Evolutionary conservation across 30 jellyfish, hydroid and myxozoan genomes (phyloP).

Genomic region (Aurelia sp.): DNA sequence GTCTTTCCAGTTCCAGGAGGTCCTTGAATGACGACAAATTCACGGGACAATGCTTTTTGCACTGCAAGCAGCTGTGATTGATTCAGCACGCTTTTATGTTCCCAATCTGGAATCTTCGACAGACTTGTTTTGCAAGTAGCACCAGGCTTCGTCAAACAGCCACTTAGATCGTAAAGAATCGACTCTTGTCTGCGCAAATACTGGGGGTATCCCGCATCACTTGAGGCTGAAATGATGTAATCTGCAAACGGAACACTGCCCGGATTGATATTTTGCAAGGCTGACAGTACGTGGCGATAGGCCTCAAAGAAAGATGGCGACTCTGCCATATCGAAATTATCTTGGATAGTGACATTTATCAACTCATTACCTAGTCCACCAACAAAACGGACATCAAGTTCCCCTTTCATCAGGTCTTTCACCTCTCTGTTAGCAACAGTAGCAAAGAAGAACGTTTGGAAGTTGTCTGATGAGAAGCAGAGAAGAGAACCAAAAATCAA

Average conservation of each 20-base stretch:
- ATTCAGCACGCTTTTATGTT: not conserved
- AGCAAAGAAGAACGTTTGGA: constrained; percentile 56
- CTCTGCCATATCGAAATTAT: constrained; percentile 62
- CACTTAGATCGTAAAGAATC: constrained; percentile 17
- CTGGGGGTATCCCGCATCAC: constrained; percentile 26
- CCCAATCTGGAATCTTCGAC: not conserved
- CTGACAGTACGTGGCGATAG: constrained; percentile 69
- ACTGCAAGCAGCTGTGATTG: constrained; percentile 59
- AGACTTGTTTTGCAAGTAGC: not conserved
- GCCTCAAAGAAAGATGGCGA: constrained; percentile 81
- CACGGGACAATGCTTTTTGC: constrained; percentile 54
- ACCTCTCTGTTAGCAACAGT: constrained; percentile 69
- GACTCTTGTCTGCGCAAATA: constrained; percentile 14
- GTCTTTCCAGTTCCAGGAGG: constrained; percentile 99
- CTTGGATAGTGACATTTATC: not conserved
- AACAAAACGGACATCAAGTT: constrained; percentile 64
- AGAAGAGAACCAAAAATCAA: constrained; percentile 65
- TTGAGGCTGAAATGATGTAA: constrained; percentile 43
- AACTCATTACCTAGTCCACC: constrained; percentile 20
- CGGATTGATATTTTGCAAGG: constrained; percentile 48
- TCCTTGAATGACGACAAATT: constrained; percentile 82
- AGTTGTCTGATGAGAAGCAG: constrained; percentile 61
- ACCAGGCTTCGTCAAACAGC: constrained; percentile 14
- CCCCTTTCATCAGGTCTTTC: constrained; percentile 46
- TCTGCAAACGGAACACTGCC: constrained; percentile 52